Conservation (phyloP, 1,140 invertebrate species). For the Heliconius nattereri region DNA sequence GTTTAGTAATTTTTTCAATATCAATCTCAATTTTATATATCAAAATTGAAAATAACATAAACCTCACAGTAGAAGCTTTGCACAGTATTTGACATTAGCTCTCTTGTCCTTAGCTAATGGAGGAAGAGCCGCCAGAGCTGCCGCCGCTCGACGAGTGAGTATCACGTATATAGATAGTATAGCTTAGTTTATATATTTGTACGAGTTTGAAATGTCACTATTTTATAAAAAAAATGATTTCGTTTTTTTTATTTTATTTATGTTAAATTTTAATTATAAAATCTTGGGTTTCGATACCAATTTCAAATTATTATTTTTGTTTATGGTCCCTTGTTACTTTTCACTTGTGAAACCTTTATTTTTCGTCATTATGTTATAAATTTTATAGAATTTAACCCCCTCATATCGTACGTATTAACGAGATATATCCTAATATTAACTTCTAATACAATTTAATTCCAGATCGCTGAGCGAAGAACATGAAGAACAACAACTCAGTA, state of each 20-base stretch:
- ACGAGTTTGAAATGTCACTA: not conserved
- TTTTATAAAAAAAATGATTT: not conserved
- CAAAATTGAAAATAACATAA: not conserved
- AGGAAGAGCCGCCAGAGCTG: conserved; percentile 60
- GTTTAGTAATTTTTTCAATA: not conserved
- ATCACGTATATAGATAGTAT: conserved; percentile 29
- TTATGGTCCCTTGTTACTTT: too few species aligned
- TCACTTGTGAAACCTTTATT: too few species aligned
- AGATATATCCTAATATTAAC: not conserved
- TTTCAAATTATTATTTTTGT: not conserved
- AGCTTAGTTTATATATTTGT: not conserved
- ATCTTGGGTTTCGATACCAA: not conserved
- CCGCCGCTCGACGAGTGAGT: conserved; percentile 70
- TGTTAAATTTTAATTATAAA: too few species aligned
- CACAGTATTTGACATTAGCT: conserved; percentile 72
- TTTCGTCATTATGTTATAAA: too few species aligned
- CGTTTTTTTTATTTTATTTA: too few species aligned
- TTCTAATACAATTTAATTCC: not conserved
- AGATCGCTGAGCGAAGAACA: conserved; percentile 51
- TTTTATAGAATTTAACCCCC: too few species aligned
- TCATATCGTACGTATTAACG: too few species aligned
- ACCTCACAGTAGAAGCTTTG: conserved; percentile 55
- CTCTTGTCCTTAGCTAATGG: conserved; percentile 63
- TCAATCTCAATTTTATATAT: not conserved
- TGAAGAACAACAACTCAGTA: conserved; percentile 67